Evolutionary conservation across 2,888 invertebrate species (phyloP), one percentile per base, ranked within the genome.

Genomic region (Apantesis nais): DNA sequence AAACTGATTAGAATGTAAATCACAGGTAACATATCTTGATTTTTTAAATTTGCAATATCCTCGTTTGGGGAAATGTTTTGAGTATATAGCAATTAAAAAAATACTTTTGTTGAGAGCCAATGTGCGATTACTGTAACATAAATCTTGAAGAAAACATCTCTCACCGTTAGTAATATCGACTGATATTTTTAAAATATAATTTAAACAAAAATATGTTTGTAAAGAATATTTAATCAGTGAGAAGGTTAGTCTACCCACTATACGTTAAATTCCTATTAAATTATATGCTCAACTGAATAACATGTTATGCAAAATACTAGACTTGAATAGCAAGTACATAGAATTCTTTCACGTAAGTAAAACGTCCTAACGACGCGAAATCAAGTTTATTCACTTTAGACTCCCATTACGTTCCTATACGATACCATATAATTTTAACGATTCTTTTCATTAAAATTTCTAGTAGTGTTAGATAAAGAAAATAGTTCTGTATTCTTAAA

Each of bases 301-400:
- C 60, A 62, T 25, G 31, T 34, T 64, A 61, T 39, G 39, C 62
- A 71, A 63, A 69, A 60, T 67, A 69, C 63, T 31, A 66, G 71
- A 67, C 58, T 75, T 62, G 66, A 74, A 78, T 72, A 31, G 55
- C 37, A 66, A 75, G 72, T 29, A 58, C 29, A 69, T 22, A 66
- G n/a, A 66, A 80, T 77, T 80, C 67, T 68, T 76, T 41, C 76
- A 78, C 78, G 74, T 64, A 61, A 34, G 25, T 79, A 77, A 78
- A 77, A 74, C 68, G 76, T 77, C 78, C 76, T 78, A 77, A 66
- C 69, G 55, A 66, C 55, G 75, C 74, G 72, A 78, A 81, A 72
- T 72, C 62, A 62, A 80, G 75, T 76, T 71, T 78, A 68, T 75
- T 86, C 81, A 81, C 79, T 81, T 82, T 66, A 44, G 22, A 52